phyloP scores from a whole-genome alignment of 2,113 vertebrate genomes.

The Anolis sagrei region DNA sequence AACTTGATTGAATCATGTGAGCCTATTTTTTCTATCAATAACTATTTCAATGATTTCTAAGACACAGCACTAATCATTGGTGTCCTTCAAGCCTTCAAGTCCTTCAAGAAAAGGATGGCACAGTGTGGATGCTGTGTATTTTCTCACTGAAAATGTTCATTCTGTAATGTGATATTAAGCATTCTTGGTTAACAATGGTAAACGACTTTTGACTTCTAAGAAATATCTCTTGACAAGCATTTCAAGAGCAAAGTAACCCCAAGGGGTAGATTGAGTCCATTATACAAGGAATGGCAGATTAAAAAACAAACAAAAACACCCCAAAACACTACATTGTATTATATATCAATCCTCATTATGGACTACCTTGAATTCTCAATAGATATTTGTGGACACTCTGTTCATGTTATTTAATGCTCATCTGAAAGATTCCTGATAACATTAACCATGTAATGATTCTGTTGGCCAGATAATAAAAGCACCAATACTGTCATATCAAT shows the following conservation, averaged over 20 bases:
- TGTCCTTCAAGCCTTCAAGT: conserved; percentile 4
- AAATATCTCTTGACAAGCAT: conserved; percentile 23
- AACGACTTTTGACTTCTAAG: conserved; percentile 29
- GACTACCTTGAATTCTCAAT: conserved; percentile 44
- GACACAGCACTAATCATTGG: neutral
- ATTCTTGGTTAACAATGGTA: conserved; percentile 27
- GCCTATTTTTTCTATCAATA: neutral
- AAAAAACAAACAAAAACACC: conserved; percentile 28
- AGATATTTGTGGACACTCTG: conserved; percentile 16
- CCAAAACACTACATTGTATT: neutral
- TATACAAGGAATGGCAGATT: conserved; percentile 46
- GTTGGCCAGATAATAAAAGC: conserved; percentile 1
- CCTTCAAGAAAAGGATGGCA: conserved; percentile 21
- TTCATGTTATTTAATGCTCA: conserved; percentile 42
- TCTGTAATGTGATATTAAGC: conserved; percentile 28
- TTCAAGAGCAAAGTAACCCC: conserved; percentile 38
- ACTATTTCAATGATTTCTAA: conserved; percentile 28
- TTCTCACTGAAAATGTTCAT: neutral
- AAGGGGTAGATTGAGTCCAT: conserved; percentile 43
- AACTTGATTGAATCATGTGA: conserved; percentile 11
- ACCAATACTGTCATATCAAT: conserved; percentile 23
- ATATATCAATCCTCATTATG: conserved; percentile 43
- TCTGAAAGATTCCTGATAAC: conserved; percentile 41
- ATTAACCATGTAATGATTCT: conserved; percentile 41
- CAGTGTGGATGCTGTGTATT: neutral